phyloP scores from a whole-genome alignment of 2,888 invertebrate species.

The Exephanes ischioxanthus region DNA sequence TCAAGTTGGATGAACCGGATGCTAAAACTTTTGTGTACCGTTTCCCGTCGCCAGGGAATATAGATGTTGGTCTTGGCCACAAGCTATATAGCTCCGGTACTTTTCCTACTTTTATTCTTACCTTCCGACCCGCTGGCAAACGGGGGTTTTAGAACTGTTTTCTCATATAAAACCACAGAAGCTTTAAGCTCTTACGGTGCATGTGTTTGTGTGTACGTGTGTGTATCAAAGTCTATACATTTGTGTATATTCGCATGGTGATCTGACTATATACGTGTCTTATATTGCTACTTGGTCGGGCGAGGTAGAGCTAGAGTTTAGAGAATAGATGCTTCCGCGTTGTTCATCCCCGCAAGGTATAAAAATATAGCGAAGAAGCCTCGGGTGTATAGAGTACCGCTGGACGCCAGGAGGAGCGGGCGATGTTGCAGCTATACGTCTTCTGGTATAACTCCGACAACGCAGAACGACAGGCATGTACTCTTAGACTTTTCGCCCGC shows the following conservation, averaged over 20 bases:
- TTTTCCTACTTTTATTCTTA: slow-evolving; percentile 60
- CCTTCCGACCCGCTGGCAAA: slow-evolving; percentile 54
- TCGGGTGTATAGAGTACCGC: slow-evolving; percentile 26
- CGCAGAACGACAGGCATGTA: slow-evolving; percentile 80
- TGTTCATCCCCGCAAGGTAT: slow-evolving; percentile 72
- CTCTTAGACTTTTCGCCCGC: slow-evolving; percentile 74
- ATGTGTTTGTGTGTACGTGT: slow-evolving; percentile 38
- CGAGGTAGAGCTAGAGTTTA: slow-evolving; percentile 46
- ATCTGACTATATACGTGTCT: slow-evolving; percentile 56
- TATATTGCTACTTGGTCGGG: slow-evolving; percentile 52
- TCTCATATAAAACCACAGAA: slow-evolving; percentile 73
- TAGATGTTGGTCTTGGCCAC: slow-evolving; percentile 37
- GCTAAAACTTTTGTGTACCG: slow-evolving; percentile 50
- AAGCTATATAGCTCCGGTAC: slow-evolving; percentile 36
- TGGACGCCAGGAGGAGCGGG: slow-evolving; percentile 49
- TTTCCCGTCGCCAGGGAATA: slow-evolving; percentile 42
- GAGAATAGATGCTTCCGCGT: slow-evolving; percentile 63
- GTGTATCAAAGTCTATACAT: slow-evolving; percentile 15
- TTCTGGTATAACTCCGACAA: slow-evolving; percentile 57
- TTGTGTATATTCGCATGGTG: slow-evolving; percentile 43
- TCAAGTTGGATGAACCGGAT: slow-evolving; percentile 46
- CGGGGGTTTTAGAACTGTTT: slow-evolving; percentile 69
- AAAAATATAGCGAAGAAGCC: slow-evolving; percentile 74
- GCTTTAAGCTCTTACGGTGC: slow-evolving; percentile 69
- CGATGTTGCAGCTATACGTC: slow-evolving; percentile 13